phyloP scores from a whole-genome alignment of 2,113 vertebrate genomes.

The Tapirus terrestris region DNA sequence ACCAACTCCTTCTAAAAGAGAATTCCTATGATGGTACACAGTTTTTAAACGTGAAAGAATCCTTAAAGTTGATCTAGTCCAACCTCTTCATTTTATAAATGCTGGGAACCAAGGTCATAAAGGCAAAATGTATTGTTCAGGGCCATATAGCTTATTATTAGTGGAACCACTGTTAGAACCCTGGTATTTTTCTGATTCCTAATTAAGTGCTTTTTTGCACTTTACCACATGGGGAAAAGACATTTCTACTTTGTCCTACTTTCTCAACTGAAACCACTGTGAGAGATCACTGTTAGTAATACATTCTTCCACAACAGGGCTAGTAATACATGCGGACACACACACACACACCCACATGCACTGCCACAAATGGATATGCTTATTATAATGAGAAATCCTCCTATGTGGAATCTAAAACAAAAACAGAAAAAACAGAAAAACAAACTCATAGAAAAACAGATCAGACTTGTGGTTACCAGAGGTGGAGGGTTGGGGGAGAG shows the following conservation, averaged over 20 bases:
- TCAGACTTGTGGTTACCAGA: background rate
- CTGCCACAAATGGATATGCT: too few species aligned
- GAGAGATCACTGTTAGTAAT: background rate
- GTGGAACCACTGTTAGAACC: background rate
- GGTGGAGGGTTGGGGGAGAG: too few species aligned
- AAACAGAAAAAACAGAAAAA: background rate
- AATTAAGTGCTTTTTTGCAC: background rate
- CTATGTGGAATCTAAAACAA: background rate
- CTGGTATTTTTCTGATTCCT: background rate
- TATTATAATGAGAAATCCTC: too few species aligned
- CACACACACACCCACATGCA: background rate
- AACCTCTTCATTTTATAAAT: background rate
- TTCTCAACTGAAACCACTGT: background rate
- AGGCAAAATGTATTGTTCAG: background rate
- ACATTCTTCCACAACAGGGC: background rate
- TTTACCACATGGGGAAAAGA: background rate
- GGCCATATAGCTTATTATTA: background rate
- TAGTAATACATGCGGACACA: background rate
- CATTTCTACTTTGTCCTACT: background rate
- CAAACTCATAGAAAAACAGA: background rate
- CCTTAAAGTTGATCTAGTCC: background rate
- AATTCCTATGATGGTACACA: too few species aligned
- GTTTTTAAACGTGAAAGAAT: background rate
- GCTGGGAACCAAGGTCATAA: background rate
- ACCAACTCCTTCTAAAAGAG: background rate